phyloP scores from a whole-genome alignment of 2,113 vertebrate species.

The Hyla sarda region DNA sequence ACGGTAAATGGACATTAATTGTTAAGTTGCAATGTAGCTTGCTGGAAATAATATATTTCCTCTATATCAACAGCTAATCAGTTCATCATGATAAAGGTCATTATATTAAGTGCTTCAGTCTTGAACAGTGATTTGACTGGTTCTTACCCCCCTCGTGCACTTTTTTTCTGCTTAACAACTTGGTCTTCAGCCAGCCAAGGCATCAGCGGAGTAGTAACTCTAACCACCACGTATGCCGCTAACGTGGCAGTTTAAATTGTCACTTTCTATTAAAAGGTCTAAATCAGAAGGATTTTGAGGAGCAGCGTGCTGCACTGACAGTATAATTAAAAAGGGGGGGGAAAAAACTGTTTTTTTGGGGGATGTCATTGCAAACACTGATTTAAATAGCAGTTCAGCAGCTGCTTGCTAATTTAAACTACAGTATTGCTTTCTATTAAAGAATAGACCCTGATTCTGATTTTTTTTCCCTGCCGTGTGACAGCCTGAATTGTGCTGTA shows the following conservation, averaged over 20 bases:
- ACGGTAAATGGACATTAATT: background rate
- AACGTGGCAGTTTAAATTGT: slow-evolving; percentile 76
- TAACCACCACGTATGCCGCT: slow-evolving; percentile 75
- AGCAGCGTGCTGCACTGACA: slow-evolving; percentile 73
- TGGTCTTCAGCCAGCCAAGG: slow-evolving; percentile 73
- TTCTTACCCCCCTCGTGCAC: slow-evolving; percentile 63
- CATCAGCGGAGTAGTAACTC: slow-evolving; percentile 74
- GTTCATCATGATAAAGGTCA: slow-evolving; percentile 65
- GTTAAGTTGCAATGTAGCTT: slow-evolving; percentile 39
- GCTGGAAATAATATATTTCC: slow-evolving; percentile 56
- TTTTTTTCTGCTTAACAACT: slow-evolving; percentile 74
- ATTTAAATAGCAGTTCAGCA: slow-evolving; percentile 78
- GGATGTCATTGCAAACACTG: slow-evolving; percentile 74
- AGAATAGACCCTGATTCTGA: slow-evolving; percentile 72
- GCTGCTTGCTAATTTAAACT: slow-evolving; percentile 79
- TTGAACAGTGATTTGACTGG: slow-evolving; percentile 72
- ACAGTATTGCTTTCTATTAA: slow-evolving; percentile 80
- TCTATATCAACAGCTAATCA: slow-evolving; percentile 60
- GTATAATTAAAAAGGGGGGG: slow-evolving; percentile 74
- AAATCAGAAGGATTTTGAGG: slow-evolving; percentile 73
- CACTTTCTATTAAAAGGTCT: slow-evolving; percentile 83
- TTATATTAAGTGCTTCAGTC: slow-evolving; percentile 67
- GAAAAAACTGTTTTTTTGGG: slow-evolving; percentile 69
- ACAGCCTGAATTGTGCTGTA: slow-evolving; percentile 68
- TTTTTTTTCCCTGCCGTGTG: slow-evolving; percentile 59